phyloP scores from a whole-genome alignment of 2,113 vertebrate species.

The Osmerus eperlanus region DNA sequence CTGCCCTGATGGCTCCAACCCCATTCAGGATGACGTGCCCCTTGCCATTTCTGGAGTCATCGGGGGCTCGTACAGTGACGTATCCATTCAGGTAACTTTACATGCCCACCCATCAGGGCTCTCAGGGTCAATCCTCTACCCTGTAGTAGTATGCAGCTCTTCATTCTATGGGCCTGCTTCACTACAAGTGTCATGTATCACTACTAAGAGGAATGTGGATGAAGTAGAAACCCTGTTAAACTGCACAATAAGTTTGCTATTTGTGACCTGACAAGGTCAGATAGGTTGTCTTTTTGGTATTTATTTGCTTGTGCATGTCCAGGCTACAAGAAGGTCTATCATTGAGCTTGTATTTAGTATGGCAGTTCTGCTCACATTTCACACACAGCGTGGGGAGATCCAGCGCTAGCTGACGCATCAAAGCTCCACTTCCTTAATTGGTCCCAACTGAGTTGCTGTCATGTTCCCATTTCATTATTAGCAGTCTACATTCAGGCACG shows the following conservation, averaged over 20 bases:
- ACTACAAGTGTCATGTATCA: no score
- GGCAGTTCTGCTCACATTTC: not conserved
- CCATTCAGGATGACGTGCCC: conserved; percentile 85
- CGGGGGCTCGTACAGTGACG: conserved; percentile 95
- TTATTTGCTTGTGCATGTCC: not conserved
- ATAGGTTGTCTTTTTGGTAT: not conserved
- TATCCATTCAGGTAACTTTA: conserved; percentile 90
- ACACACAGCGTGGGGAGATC: not conserved
- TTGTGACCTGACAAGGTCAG: no score
- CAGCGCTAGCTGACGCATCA: conserved; percentile 13
- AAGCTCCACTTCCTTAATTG: conserved; percentile 22
- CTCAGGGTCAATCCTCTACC: not conserved
- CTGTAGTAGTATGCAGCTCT: no score
- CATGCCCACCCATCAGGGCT: not conserved
- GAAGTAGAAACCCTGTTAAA: not conserved
- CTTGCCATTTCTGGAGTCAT: conserved; percentile 94
- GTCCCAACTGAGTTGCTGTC: conserved; percentile 11
- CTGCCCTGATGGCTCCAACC: conserved; percentile 92
- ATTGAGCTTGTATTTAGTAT: not conserved
- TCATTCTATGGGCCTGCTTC: no score
- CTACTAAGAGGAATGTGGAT: no score
- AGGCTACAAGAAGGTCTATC: not conserved
- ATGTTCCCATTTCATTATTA: not conserved
- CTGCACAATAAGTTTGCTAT: not conserved
- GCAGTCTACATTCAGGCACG: not conserved